Conservation (phyloP, 92 coral and sea anemone genomes). For the Heteractis magnifica region DNA sequence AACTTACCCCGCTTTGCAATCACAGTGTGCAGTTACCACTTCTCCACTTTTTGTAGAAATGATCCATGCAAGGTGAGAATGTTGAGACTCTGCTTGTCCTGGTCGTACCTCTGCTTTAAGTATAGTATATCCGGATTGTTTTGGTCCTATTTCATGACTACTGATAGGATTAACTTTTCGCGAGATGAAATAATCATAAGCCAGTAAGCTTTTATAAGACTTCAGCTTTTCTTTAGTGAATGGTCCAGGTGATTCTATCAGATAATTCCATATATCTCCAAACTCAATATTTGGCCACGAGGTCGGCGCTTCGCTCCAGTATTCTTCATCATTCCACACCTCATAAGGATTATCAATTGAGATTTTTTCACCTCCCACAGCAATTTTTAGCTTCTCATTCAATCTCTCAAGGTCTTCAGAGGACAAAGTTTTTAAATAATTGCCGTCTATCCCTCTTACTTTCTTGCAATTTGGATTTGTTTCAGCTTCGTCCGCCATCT, state of each 20-base stretch:
- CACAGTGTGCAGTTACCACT: slow-evolving; percentile 50
- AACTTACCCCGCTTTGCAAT: slow-evolving; percentile 63
- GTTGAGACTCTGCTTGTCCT: slow-evolving; percentile 48
- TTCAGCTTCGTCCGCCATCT: neutral
- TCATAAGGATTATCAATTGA: neutral
- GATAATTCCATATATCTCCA: slow-evolving; percentile 37
- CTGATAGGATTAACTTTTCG: slow-evolving; percentile 43
- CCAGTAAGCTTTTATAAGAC: slow-evolving; percentile 42
- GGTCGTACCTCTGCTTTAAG: slow-evolving; percentile 57
- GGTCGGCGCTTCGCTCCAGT: slow-evolving; percentile 20
- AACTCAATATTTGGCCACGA: slow-evolving; percentile 41
- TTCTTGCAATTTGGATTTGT: neutral
- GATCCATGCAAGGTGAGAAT: slow-evolving; percentile 35
- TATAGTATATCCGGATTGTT: neutral
- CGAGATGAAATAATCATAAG: slow-evolving; percentile 42
- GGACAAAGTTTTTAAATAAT: neutral
- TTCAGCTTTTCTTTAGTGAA: slow-evolving; percentile 39
- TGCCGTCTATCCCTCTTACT: neutral
- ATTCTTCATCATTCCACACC: slow-evolving; percentile 1
- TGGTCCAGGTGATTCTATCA: slow-evolving; percentile 48
- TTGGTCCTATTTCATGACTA: slow-evolving; percentile 8
- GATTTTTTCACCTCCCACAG: slow-evolving; percentile 2
- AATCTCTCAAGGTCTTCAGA: neutral
- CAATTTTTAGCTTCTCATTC: neutral
- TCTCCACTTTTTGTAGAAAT: slow-evolving; percentile 26